Base-by-base conservation (phyloP, 2,113 vertebrate species). In the Falco punctatus region DNA sequence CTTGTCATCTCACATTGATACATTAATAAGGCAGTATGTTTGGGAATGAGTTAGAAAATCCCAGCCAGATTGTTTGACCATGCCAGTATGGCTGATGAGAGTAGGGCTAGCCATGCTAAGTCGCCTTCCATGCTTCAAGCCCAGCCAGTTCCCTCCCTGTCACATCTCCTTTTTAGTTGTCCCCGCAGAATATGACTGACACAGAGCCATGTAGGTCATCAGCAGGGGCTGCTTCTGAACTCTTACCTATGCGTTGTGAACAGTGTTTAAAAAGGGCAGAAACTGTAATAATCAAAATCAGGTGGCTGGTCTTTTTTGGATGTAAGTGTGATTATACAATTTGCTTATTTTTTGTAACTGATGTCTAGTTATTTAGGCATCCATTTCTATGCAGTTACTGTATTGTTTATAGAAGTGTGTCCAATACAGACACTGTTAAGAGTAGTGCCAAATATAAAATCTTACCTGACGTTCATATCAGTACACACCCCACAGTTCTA, bases 91-190 rank as follows among this genome's bases (percentile, higher is more conserved):
- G 46, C 46, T 90, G 51, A 24, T 10, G 6, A 70, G 32, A 78
- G 70, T 3, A 30, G 13, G 44, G 7, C 18, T 72, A 16, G 18
- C 27, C 42, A 8, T 1, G 3, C 27, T 40, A 24, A 61, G 28
- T 23, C 57, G 35, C 15, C 12, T 55, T 38, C 46, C 2, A 0
- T 72, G 38, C 71, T 55, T 22, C 0, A 0, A 75, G 57, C 38
- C 30, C 7, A 2, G 30, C 11, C 77, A 51, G n/a, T 52, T 67
- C 27, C 33, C 10, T 84, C 10, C 1, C 7, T 54, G 30, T 15
- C 35, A 18, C 26, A 20, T 16, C 18, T 81, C 18, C 38, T 61
- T 28, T 65, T n/a, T 24, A 46, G 11, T 1, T 55, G 11, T 42
- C 27, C 52, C 16, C n/a, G 55, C 49, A 16, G 44, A 55, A 40